Conservation (phyloP, 2,888 invertebrate species). For the Pemphredon lugubris region DNA sequence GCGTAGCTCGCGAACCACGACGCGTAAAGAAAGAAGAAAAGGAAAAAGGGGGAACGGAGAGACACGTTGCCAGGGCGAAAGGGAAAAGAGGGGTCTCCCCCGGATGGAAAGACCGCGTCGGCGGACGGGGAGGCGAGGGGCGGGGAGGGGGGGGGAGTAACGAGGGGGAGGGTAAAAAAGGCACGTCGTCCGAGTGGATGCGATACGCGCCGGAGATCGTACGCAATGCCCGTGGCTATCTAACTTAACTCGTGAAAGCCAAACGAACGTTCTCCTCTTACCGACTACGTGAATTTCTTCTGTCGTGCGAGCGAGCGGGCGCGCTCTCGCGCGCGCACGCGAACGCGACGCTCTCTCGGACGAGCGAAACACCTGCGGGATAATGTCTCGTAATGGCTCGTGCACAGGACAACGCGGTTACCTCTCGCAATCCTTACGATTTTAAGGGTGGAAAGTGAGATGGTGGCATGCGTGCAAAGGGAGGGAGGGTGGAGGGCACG, state of each 20-base stretch:
- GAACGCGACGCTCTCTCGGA: too few relatives aligned
- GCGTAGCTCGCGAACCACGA: conserved; percentile 59
- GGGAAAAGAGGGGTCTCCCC: conserved; percentile 20
- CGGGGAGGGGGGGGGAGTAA: conserved; percentile 21
- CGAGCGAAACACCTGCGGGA: conserved; percentile 57
- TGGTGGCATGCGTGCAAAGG: conserved; percentile 18
- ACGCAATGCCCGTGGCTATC: conserved; percentile 63
- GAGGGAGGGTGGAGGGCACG: neutral
- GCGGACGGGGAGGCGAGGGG: conserved; percentile 23
- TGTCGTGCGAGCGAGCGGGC: conserved; percentile 15
- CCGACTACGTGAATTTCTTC: conserved; percentile 44
- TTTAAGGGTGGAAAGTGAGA: conserved; percentile 25
- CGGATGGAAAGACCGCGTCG: conserved; percentile 41
- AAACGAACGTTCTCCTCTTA: conserved; percentile 59
- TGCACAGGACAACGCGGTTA: conserved; percentile 23
- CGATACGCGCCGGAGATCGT: conserved; percentile 67
- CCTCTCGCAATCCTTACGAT: conserved; percentile 24
- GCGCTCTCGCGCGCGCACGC: conserved; percentile 11
- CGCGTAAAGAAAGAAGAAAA: conserved; percentile 60
- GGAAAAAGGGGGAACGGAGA: conserved; percentile 31
- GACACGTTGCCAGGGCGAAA: conserved; percentile 21
- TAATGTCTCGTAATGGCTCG: conserved; percentile 47
- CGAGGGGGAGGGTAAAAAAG: conserved; percentile 54
- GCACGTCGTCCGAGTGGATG: conserved; percentile 63
- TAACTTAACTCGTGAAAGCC: conserved; percentile 66